Percentiles rank a stretch among this genome's conserved stretches.
These are phyloP conservation scores for Drosophila percnosoma DNA, from an alignment of 2,888 invertebrate species.

Conservation along the genomic window DNA sequence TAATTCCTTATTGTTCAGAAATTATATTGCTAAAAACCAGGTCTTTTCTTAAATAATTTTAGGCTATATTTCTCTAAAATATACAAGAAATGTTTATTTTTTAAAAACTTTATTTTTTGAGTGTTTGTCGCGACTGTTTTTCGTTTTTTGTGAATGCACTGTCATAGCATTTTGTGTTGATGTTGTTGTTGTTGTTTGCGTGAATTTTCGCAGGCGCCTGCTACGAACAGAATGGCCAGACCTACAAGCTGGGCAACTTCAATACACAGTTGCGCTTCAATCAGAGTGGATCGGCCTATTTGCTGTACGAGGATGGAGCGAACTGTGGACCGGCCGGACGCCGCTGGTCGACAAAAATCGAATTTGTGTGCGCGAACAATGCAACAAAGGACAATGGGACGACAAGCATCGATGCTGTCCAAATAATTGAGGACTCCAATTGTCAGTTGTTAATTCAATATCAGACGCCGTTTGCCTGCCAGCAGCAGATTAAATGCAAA, in stretches of 20 bases:
- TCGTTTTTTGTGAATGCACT: constrained; percentile 1
- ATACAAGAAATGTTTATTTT: background rate
- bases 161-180: background rate
- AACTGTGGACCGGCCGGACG: constrained; percentile 58
- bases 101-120: background rate
- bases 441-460: constrained; percentile 84
- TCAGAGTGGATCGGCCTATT: constrained; percentile 83
- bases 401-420: constrained; percentile 52
- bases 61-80: background rate
- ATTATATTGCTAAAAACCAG: background rate
- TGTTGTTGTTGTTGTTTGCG: constrained; percentile 21
- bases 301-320: constrained; percentile 82
- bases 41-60: background rate
- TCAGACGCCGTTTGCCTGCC: constrained; percentile 83
- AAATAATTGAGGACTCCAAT: constrained; percentile 85
- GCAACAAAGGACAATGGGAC: constrained; percentile 68
- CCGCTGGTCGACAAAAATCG: constrained; percentile 84
- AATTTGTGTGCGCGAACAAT: constrained; percentile 84
- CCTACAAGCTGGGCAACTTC: constrained; percentile 79
- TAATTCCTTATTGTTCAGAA: background rate
- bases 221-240: constrained; percentile 70
- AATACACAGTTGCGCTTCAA: constrained; percentile 83
- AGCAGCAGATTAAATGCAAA: constrained; percentile 83
- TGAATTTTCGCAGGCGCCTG: constrained; percentile 81
- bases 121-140: constrained; percentile 9